Base-by-base conservation (phyloP, 1,140 invertebrate genomes). In the Geopemphigus sp. region DNA sequence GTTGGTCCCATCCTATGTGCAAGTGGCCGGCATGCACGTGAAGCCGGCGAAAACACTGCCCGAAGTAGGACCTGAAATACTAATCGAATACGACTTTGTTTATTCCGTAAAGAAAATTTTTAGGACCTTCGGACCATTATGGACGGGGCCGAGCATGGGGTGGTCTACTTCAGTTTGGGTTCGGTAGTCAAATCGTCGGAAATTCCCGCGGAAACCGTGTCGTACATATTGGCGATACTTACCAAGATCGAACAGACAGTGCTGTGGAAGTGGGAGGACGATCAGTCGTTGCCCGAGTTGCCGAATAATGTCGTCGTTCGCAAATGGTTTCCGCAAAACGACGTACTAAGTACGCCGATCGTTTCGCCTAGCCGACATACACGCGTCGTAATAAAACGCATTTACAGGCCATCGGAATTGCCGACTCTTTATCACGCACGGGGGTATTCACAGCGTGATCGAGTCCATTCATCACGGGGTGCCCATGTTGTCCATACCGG, bases 241-340 rank as follows among this genome's bases (percentile, higher is more conserved):
- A 29, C 53, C 15, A 81, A 83, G 22, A 29, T 85, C 5, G 81
- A 82, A 15, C 82, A 83, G 47, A 81, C 76, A 32, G 82, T 85
- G 17, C 81, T 72, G 32, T 92, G 91, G 91, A 92, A 92, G 86
- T 93, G 90, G 90, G 91, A 92, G 84, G 87, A 86, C 76, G 88
- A 91, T 10, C 86, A 86, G 3, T n/a, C n/a, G n/a, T 82, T 89
- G 81, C 83, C 87, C 1, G 85, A 87, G n/a, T 14, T 82, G 12
- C 88, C 90, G 15, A 84, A 87, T 73, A 93, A 93, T 85, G 86
- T 93, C 53, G 87, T 88, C 82, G 84, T 90, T 10, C 84, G 86
- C n/a, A 88, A 88, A 82, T 93, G 91, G 91, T 83, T 91, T 81
- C 92, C 91, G 2, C 91, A 93, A 84, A 87, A 89, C 22, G 90